Evolutionary conservation across 2,888 invertebrate genomes (phyloP), one percentile per base, ranked within the genome.

Genomic region (Quadriops clusia): DNA sequence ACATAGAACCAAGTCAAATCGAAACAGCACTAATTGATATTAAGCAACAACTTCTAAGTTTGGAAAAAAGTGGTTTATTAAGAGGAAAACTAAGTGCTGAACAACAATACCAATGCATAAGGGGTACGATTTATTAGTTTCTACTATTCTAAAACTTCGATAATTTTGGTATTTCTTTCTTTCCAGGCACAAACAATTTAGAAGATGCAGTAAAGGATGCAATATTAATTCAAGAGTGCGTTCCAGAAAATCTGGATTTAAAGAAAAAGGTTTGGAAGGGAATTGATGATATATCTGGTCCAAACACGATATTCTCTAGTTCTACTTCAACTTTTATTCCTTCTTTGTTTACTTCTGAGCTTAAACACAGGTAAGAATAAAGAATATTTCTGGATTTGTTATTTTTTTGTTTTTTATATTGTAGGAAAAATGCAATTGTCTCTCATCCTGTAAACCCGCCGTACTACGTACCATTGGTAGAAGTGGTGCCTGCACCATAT

Each of bases 371-470:
- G 58, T 58, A 45, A 37, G 40, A 29, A 27, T 17, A 1, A 15
- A 30, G 9, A 17, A 10, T 28, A 4, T 14, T 23, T 9, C 18
- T 16, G 11, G 24, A 25, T 24, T 14, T 15, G 13, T 23, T 23
- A 18, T 6, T 10, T 25, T 13, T 10, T 25, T 8, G 16, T 12
- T 12, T 23, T 22, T 25, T 33, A 36, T 27, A 23, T 44, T 44
- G 23, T 31, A 60, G 59, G 36, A 58, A 58, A 39, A 70, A 83
- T 65, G 68, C 81, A 16, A 69, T 87, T 28, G 86, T 93, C 8
- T 84, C 86, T 0, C 94, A 95, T 63, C 95, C 94, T 60, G 87
- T 93, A 2, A 95, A 95, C 59, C 95, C 95, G 4, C 95, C 95
- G 0, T 94, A 94, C 58, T 94, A 90, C 56, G 87, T 93, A 13